Conservation (phyloP, 2,888 invertebrate genomes). For the Teleiodes luculella region DNA sequence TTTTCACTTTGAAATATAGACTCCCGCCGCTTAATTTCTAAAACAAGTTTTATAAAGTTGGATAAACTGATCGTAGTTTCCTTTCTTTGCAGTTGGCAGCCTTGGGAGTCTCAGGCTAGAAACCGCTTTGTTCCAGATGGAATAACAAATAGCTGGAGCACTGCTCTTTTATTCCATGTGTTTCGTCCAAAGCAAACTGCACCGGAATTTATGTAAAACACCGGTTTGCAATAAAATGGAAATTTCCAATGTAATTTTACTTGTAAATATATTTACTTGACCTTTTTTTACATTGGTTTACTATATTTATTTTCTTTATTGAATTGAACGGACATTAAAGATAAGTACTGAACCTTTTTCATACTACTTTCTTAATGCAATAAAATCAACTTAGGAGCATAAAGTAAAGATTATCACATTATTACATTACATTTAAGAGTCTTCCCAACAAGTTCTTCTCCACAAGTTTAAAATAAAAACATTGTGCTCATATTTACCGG, state of each 20-base stretch:
- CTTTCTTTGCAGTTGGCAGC: neutral
- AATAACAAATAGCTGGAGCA: slow-evolving; percentile 15
- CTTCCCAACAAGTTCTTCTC: too few relatives aligned
- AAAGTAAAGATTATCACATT: too few relatives aligned
- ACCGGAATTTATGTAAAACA: slow-evolving; percentile 1
- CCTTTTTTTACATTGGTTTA: too few relatives aligned
- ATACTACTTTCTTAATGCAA: too few relatives aligned
- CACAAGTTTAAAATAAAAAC: too few relatives aligned
- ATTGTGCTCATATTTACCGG: too few relatives aligned
- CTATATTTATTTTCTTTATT: too few relatives aligned
- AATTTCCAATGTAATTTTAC: neutral
- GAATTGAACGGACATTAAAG: too few relatives aligned
- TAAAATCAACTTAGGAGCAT: too few relatives aligned
- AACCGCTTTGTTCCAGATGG: slow-evolving; percentile 17
- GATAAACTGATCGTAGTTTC: slow-evolving; percentile 3
- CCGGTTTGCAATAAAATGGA: slow-evolving; percentile 4
- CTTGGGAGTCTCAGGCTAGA: neutral
- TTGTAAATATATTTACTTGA: neutral
- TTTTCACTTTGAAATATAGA: neutral
- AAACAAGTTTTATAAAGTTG: neutral
- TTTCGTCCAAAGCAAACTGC: slow-evolving; percentile 9
- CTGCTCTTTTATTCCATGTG: slow-evolving; percentile 17
- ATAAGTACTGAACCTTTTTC: too few relatives aligned
- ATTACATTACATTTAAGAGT: too few relatives aligned
- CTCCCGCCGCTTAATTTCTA: neutral